Percentiles rank a stretch among this genome's conserved stretches.
Evolutionary conservation across 1,140 invertebrate genomes (phyloP).

Genomic region (Hyles euphorbiae): DNA sequence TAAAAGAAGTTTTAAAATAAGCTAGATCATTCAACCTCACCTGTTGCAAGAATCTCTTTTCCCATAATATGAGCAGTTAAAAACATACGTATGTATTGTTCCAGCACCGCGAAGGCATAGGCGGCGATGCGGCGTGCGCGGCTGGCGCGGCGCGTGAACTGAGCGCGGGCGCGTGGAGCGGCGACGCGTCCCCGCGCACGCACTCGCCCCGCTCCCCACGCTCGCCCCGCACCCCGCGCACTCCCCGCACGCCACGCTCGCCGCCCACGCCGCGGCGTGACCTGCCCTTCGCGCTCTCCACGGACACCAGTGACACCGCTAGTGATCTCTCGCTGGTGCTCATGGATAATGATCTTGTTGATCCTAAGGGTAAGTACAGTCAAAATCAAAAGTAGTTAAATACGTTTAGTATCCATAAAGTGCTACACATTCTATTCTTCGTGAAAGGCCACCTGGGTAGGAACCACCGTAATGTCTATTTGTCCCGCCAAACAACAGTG

Average conservation of each 20-base stretch:
- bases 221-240: conserved; percentile 96
- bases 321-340: conserved; percentile 86
- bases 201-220: conserved; percentile 78
- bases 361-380: conserved; percentile 46
- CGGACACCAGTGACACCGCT: conserved; percentile 97
- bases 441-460: too few relatives aligned
- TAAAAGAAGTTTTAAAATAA: too few relatives aligned
- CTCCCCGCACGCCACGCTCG: conserved; percentile 77
- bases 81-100: too few relatives aligned
- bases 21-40: too few relatives aligned
- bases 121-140: too few relatives aligned
- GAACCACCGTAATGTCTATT: too few relatives aligned
- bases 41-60: too few relatives aligned
- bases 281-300: conserved; percentile 88
- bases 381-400: background rate
- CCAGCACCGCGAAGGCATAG: background rate
- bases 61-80: too few relatives aligned
- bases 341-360: conserved; percentile 81
- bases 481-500: too few relatives aligned
- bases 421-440: too few relatives aligned
- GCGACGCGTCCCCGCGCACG: conserved; percentile 50
- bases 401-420: too few relatives aligned
- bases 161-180: conserved; percentile 81
- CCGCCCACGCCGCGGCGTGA: conserved; percentile 12
- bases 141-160: conserved; percentile 55